phyloP scores from a whole-genome alignment of 2,797 vertebrate genomes.

The Hapalemur alaotrensis region DNA sequence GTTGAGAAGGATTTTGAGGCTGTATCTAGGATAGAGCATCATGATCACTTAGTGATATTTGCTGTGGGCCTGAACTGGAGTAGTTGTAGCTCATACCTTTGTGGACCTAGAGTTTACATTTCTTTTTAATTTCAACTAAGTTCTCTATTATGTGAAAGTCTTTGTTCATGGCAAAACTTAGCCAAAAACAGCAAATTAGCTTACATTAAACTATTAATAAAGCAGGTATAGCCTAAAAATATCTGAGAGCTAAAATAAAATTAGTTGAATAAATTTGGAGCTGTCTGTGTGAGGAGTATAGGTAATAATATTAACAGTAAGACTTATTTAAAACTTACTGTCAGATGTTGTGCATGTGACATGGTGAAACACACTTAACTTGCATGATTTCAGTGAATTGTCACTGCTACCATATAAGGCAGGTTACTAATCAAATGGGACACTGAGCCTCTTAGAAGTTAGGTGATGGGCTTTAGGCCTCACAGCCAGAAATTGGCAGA shows the following conservation, averaged over 20 bases:
- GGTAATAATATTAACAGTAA: not conserved
- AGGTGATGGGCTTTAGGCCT: not conserved
- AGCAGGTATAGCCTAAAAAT: not conserved
- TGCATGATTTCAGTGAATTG: not conserved
- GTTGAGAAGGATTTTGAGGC: not conserved
- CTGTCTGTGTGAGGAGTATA: not conserved
- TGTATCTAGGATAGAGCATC: not conserved
- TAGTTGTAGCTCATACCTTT: not conserved
- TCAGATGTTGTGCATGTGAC: not conserved
- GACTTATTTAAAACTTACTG: not conserved
- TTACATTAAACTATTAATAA: not conserved
- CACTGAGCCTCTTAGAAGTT: not conserved
- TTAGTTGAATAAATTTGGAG: not conserved
- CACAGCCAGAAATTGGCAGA: not conserved
- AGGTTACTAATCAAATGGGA: not conserved
- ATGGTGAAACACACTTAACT: not conserved
- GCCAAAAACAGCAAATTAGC: not conserved
- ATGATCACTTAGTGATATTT: not conserved
- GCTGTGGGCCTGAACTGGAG: not conserved
- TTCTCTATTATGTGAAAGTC: not conserved
- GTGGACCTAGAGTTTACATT: not conserved
- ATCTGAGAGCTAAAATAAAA: not conserved
- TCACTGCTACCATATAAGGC: not conserved
- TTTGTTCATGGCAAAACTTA: not conserved
- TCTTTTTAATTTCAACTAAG: not conserved